These are phyloP conservation scores for Tubulanus polymorphus DNA, from an alignment of 2,888 invertebrate genomes.

Conservation along the genomic window DNA sequence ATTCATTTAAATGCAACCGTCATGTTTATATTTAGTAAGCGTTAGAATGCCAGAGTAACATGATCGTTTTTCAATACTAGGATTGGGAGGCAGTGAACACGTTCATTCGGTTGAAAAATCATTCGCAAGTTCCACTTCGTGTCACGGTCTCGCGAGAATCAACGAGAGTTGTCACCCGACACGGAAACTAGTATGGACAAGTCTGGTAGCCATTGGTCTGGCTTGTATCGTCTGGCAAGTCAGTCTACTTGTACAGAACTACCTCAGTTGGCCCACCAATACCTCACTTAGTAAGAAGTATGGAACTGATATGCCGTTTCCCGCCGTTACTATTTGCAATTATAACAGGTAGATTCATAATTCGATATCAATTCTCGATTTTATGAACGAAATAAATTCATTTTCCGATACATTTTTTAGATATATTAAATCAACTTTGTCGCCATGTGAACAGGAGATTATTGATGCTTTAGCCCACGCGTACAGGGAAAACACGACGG, in stretches of 20 bases:
- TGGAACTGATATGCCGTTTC: background rate
- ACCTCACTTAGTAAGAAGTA: background rate
- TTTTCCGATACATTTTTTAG: too few relatives aligned
- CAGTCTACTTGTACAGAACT: background rate
- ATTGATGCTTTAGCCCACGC: too few relatives aligned
- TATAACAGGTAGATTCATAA: background rate
- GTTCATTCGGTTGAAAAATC: background rate
- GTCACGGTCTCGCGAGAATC: constrained; percentile 2
- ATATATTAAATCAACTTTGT: too few relatives aligned
- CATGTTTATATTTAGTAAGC: too few relatives aligned
- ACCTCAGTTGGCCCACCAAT: background rate
- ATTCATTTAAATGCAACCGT: too few relatives aligned
- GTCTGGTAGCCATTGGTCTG: background rate
- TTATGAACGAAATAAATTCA: too few relatives aligned
- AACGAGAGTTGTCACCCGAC: background rate
- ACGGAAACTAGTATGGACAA: background rate
- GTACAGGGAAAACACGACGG: too few relatives aligned
- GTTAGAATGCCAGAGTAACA: too few relatives aligned
- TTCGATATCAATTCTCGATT: too few relatives aligned
- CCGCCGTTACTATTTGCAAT: background rate
- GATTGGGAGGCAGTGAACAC: background rate
- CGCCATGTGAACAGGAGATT: too few relatives aligned
- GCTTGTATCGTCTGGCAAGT: background rate
- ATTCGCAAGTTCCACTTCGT: background rate
- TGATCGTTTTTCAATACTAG: background rate